Evolutionary conservation across 1,140 invertebrate genomes (phyloP).

Genomic region (Leptinotarsa lineolata): DNA sequence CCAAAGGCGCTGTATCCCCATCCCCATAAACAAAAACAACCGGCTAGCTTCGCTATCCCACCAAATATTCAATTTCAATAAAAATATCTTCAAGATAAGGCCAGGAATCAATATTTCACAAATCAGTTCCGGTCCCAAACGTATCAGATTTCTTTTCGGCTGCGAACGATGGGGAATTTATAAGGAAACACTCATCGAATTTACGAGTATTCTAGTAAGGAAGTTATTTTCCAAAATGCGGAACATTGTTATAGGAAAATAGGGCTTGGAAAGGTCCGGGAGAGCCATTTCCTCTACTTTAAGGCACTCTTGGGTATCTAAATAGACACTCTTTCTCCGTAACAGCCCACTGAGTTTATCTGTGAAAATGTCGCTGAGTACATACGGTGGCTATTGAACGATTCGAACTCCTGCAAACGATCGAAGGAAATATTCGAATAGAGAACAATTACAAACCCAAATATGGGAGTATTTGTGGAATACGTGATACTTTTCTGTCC

Average conservation of each 20-base stretch:
- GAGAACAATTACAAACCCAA: too few relatives aligned
- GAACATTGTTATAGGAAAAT: slow-evolving; percentile 25
- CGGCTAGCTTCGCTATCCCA: too few relatives aligned
- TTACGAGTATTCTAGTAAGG: slow-evolving; percentile 11
- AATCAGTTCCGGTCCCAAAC: not conserved
- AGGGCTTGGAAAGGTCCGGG: slow-evolving; percentile 15
- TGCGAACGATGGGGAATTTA: not conserved
- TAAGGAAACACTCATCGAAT: slow-evolving; percentile 6
- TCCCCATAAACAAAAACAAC: too few relatives aligned
- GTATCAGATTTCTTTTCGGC: slow-evolving; percentile 1
- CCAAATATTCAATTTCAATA: too few relatives aligned
- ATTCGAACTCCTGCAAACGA: too few relatives aligned
- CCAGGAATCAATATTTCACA: not conserved
- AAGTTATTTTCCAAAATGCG: slow-evolving; percentile 14
- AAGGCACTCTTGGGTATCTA: slow-evolving; percentile 26
- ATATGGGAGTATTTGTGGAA: too few relatives aligned
- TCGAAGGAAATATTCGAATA: too few relatives aligned
- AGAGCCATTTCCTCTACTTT: slow-evolving; percentile 27
- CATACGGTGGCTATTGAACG: not conserved
- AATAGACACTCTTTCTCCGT: slow-evolving; percentile 22
- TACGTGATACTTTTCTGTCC: too few relatives aligned
- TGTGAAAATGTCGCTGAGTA: not conserved
- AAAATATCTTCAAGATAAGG: too few relatives aligned
- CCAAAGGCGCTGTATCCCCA: too few relatives aligned
- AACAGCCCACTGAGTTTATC: slow-evolving; percentile 22